phyloP scores from a whole-genome alignment of 2,797 vertebrate genomes.

The Phaenicophaeus curvirostris region DNA sequence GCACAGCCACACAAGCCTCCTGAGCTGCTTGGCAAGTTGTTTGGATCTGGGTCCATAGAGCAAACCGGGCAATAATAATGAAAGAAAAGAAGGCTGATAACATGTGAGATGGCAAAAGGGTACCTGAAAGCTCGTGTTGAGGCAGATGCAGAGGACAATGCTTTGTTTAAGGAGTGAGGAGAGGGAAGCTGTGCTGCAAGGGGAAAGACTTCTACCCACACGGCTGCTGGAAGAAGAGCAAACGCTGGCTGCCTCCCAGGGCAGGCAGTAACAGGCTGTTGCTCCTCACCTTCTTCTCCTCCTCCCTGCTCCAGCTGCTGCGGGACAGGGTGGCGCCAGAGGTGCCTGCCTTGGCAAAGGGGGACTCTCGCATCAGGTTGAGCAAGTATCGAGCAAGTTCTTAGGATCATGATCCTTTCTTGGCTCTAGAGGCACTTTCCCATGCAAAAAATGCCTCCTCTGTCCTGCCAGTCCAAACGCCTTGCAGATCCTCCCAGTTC shows the following conservation, averaged over 20 bases:
- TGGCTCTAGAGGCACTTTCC: conserved; percentile 59
- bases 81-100: not conserved
- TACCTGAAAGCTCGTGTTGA: not conserved
- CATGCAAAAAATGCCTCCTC: not conserved
- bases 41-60: not conserved
- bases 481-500: conserved; percentile 21
- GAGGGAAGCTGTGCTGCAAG: not conserved
- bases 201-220: not conserved
- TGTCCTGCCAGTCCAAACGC: conserved; percentile 7
- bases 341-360: conserved; percentile 31
- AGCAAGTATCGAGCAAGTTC: conserved; percentile 4
- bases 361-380: conserved; percentile 36
- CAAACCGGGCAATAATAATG: not conserved
- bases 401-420: conserved; percentile 32
- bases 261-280: conserved; percentile 38
- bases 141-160: not conserved
- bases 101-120: not conserved
- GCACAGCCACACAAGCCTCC: not conserved
- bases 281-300: not conserved
- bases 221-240: not conserved
- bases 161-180: not conserved
- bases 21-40: not conserved
- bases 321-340: conserved; percentile 16
- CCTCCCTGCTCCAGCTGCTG: not conserved
- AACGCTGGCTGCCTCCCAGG: not conserved